Base-by-base conservation (phyloP, 1,140 invertebrate species). In the Lepidurus couesii region DNA sequence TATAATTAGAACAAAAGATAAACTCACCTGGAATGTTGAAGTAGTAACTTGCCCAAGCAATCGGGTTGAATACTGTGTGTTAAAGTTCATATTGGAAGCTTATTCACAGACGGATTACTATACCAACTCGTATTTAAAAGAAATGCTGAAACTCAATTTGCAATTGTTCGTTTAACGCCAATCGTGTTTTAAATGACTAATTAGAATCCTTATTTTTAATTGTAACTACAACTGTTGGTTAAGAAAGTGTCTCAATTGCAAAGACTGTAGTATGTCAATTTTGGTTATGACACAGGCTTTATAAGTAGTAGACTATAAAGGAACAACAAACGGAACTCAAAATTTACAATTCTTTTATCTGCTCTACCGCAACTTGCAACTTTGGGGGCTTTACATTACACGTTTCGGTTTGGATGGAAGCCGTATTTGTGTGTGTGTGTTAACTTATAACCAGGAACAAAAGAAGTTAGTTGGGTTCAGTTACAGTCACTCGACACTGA, bases 401-500 rank as follows among this genome's bases (percentile, higher is more conserved):
- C 53, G 53, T 65, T 65, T 65, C 9, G 53, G 53, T 11, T 65
- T 65, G 53, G 53, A 2, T 65, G 53, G 53, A 65, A 65, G 53
- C 53, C 53, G 21, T 65, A 65, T 65, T 65, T 65, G 53, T 21
- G 16, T 65, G 53, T 65, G 21, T 65, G 21, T 65, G 21, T 65
- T 65, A 21, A 34, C 13, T 13, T 21, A 21, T 7, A 7, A 65
- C 16, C 16, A 21, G 53, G 53, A 16, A 11, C 16, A 65, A n/a
- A 65, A 65, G 16, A 65, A 65, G 53, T 65, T 65, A 65, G 53
- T 65, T 65, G 53, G 53, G 53, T 65, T 65, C 53, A 4, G 9
- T 65, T 65, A 65, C 53, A 65, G 53, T n/a, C 53, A 65, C 53
- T 65, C 53, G 53, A 65, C 53, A 65, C 53, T 65, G 53, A 21